Percentiles rank a stretch among this genome's conserved stretches.
phyloP scores from a whole-genome alignment of 2,888 invertebrate species.

The Fragum sueziense region DNA sequence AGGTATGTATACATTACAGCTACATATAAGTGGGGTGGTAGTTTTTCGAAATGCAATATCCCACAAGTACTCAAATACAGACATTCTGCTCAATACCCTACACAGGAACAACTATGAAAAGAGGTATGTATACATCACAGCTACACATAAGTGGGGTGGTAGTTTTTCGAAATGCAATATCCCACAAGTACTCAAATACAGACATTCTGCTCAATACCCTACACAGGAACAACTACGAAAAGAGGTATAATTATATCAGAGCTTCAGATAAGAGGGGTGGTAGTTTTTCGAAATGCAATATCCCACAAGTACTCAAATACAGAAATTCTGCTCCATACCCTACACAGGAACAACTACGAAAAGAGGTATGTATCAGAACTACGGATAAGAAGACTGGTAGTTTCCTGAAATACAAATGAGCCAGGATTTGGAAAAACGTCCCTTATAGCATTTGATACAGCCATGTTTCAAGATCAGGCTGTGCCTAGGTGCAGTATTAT shows the following conservation, averaged over 20 bases:
- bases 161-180: conserved; percentile 65
- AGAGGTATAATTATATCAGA: too few relatives aligned
- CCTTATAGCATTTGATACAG: too few relatives aligned
- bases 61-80: conserved; percentile 38
- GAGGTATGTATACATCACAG: too few relatives aligned
- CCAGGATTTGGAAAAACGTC: too few relatives aligned
- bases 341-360: conserved; percentile 69
- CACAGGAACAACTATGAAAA: conserved; percentile 68
- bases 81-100: conserved; percentile 64
- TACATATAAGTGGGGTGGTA: not conserved
- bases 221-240: conserved; percentile 70
- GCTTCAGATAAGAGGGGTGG: too few relatives aligned
- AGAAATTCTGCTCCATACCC: conserved; percentile 65
- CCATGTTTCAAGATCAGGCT: too few relatives aligned
- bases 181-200: conserved; percentile 57
- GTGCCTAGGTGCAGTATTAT: too few relatives aligned
- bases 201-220: conserved; percentile 65
- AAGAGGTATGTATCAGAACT: too few relatives aligned
- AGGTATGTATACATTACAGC: conserved; percentile 28
- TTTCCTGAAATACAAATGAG: too few relatives aligned
- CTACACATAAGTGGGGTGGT: too few relatives aligned
- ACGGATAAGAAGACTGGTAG: too few relatives aligned
- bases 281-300: conserved; percentile 63
- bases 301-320: conserved; percentile 59
- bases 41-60: not conserved